phyloP scores from a whole-genome alignment of 2,797 vertebrate species.

The Limnodromus scolopaceus region DNA sequence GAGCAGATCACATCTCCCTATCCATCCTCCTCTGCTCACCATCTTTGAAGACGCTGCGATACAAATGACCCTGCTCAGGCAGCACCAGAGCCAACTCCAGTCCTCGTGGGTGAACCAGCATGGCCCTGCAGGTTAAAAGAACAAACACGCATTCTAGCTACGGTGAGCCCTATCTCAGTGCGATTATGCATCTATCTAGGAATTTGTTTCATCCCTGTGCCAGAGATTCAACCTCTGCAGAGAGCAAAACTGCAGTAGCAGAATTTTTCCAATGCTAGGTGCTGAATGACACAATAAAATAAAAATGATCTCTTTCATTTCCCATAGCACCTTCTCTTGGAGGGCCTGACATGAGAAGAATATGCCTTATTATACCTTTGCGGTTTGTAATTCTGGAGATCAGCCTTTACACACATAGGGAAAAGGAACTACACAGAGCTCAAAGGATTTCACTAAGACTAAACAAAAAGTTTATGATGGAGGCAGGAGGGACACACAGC shows the following conservation, averaged over 20 bases:
- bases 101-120: neutral
- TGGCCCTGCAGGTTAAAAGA: conserved; percentile 5
- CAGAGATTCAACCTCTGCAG: neutral
- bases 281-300: conserved; percentile 10
- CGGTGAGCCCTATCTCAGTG: accelerated
- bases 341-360: neutral
- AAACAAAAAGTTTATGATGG: neutral
- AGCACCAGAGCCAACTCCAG: neutral
- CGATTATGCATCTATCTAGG: conserved; percentile 16
- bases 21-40: neutral
- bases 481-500: accelerated
- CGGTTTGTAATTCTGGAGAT: neutral
- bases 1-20: neutral
- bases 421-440: neutral
- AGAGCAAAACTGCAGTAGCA: neutral
- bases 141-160: neutral
- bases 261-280: neutral
- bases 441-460: neutral
- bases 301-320: neutral
- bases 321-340: neutral
- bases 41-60: neutral
- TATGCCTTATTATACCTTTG: accelerated
- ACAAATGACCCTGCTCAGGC: neutral
- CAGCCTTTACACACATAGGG: neutral
- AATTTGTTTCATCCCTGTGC: conserved; percentile 33